These are phyloP conservation scores for Ichneumoninae sp. DNA, from an alignment of 2,888 invertebrate genomes.

Conservation along the genomic window DNA sequence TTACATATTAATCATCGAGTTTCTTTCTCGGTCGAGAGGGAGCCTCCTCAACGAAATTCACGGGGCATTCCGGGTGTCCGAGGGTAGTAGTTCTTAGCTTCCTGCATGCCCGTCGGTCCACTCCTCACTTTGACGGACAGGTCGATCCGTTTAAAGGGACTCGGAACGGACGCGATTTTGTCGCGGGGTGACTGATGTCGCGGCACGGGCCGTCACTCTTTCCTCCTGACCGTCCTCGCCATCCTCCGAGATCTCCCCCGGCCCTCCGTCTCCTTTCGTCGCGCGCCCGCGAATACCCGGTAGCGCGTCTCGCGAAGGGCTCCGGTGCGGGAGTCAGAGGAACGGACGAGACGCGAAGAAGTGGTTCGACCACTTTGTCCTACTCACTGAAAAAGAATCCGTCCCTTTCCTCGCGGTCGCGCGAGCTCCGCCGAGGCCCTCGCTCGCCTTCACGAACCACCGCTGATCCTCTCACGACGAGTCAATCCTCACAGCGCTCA, in stretches of 20 bases:
- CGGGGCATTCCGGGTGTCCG: slow-evolving; percentile 29
- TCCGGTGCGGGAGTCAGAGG: slow-evolving; percentile 22
- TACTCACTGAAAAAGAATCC: slow-evolving; percentile 67
- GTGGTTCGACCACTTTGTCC: slow-evolving; percentile 83
- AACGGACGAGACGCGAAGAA: slow-evolving; percentile 73
- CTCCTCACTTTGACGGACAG: slow-evolving; percentile 71
- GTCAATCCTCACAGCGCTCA: slow-evolving; percentile 65
- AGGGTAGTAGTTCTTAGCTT: slow-evolving; percentile 22
- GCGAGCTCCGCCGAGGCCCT: slow-evolving; percentile 46
- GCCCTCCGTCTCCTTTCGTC: slow-evolving; percentile 36
- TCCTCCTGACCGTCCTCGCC: slow-evolving; percentile 66
- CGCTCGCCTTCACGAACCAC: slow-evolving; percentile 41
- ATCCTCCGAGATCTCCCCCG: slow-evolving; percentile 51
- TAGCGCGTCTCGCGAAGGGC: slow-evolving; percentile 16
- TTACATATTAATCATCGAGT: slow-evolving; percentile 5
- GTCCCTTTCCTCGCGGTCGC: slow-evolving; percentile 42
- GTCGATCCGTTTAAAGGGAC: slow-evolving; percentile 70
- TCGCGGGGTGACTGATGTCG: slow-evolving; percentile 74
- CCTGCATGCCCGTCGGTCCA: slow-evolving; percentile 52
- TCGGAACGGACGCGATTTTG: slow-evolving; percentile 70
- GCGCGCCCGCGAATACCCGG: slow-evolving; percentile 19
- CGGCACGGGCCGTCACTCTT: slow-evolving; percentile 75
- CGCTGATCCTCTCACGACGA: slow-evolving; percentile 57
- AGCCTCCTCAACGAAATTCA: slow-evolving; percentile 23
- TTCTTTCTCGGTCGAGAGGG: neutral